Base-by-base conservation (phyloP, 1,140 invertebrate genomes). In the Archivesica marissinica region DNA sequence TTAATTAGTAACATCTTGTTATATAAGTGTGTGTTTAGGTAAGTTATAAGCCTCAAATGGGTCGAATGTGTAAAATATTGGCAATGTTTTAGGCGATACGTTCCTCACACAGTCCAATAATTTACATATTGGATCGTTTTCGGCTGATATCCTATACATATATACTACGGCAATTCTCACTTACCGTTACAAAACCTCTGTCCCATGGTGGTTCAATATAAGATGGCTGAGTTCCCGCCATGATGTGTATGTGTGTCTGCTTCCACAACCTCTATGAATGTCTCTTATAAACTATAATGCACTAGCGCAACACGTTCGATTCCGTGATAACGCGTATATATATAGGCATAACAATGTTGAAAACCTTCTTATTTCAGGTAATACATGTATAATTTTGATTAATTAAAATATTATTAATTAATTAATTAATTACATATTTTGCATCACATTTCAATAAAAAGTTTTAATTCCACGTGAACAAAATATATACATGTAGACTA, bases 121-220 rank as follows among this genome's bases (percentile, higher is more conserved):
- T n/a, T n/a, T n/a, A n/a, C n/a, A n/a, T n/a, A n/a, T n/a, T n/a
- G n/a, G n/a, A n/a, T n/a, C n/a, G n/a, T n/a, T n/a, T n/a, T n/a
- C n/a, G n/a, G n/a, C n/a, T n/a, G n/a, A n/a, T n/a, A n/a, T n/a
- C n/a, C n/a, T n/a, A n/a, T n/a, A n/a, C n/a, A n/a, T n/a, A n/a
- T n/a, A n/a, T n/a, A n/a, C 44, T 11, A 50, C 20, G 20, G 9
- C 44, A 50, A 11, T 11, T 20, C 20, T 39, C 1, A 30, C 74
- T 35, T 79, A 79, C 77, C 23, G 77, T 79, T 28, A 66, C 61
- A 47, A 79, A 66, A 0, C 30, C 59, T 61, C 80, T 74, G 25
- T 83, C 80, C 80, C 80, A 83, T 39, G 80, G 80, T 20, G 80
- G 33, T 23, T 72, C 68, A 17, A 83, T 83, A 70, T 83, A 83